Percentiles rank a stretch among this genome's conserved stretches.
Evolutionary conservation across 2,113 vertebrate genomes (phyloP).

Genomic region (Paralichthys olivaceus): DNA sequence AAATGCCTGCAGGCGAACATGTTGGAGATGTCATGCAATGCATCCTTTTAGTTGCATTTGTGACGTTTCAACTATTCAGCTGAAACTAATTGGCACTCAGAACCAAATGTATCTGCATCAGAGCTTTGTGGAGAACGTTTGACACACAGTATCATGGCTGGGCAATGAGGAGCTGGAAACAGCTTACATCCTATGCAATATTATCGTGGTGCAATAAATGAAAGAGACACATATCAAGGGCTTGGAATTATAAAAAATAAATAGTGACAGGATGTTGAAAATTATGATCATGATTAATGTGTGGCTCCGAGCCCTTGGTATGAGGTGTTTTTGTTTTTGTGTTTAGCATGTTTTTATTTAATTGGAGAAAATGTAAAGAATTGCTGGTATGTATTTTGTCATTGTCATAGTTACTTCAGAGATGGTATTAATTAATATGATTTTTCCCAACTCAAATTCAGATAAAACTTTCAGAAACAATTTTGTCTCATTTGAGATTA

Average conservation of each 20-base stretch:
- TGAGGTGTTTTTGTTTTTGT: constrained; percentile 40
- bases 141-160: constrained; percentile 75
- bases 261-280: background rate
- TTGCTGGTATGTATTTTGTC: constrained; percentile 32
- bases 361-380: constrained; percentile 4
- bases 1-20: constrained; percentile 48
- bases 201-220: constrained; percentile 81
- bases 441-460: constrained; percentile 8
- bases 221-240: constrained; percentile 63
- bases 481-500: background rate
- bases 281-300: constrained; percentile 37
- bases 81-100: constrained; percentile 41
- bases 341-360: constrained; percentile 64
- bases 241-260: constrained; percentile 43
- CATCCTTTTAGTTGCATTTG: constrained; percentile 43
- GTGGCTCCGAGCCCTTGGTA: constrained; percentile 51
- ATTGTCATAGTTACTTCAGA: constrained; percentile 7
- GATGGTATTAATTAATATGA: background rate
- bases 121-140: constrained; percentile 32
- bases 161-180: constrained; percentile 81
- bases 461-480: background rate
- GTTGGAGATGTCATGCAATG: constrained; percentile 36
- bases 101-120: constrained; percentile 40
- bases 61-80: constrained; percentile 42
- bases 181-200: constrained; percentile 86